Evolutionary conservation across 1,140 invertebrate genomes (phyloP).

Genomic region (Orius laevigatus): DNA sequence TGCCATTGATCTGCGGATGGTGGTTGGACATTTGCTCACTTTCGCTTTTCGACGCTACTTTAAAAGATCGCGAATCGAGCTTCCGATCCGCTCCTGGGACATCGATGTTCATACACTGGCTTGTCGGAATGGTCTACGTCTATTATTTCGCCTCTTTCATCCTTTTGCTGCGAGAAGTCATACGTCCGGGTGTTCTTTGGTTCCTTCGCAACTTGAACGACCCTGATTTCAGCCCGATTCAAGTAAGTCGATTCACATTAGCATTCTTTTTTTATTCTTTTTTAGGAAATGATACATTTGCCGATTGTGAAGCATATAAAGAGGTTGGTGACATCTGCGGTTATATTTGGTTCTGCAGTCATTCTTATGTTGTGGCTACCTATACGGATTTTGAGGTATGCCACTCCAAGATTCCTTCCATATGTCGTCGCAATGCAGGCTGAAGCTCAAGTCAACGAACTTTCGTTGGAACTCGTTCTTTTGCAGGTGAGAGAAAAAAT

Average conservation of each 20-base stretch:
- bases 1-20: conserved; percentile 95
- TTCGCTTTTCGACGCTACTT: conserved; percentile 81
- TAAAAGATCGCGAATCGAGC: conserved; percentile 72
- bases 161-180: conserved; percentile 76
- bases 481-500: conserved; percentile 45
- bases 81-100: conserved; percentile 66
- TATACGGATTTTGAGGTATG: conserved; percentile 65
- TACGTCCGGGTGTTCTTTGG: conserved; percentile 92
- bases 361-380: conserved; percentile 93
- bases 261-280: conserved; percentile 15
- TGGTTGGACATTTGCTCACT: conserved; percentile 98
- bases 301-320: conserved; percentile 81
- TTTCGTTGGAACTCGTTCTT: conserved; percentile 82
- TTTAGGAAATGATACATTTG: conserved; percentile 87
- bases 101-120: conserved; percentile 96
- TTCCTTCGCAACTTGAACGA: conserved; percentile 95
- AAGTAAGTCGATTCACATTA: no score
- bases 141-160: conserved; percentile 99
- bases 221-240: conserved; percentile 96
- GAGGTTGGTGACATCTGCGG: conserved; percentile 76
- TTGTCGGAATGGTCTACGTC: conserved; percentile 98
- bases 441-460: conserved; percentile 72
- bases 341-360: conserved; percentile 92
- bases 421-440: conserved; percentile 72
- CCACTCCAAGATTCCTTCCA: conserved; percentile 77